Percentiles rank a stretch among this genome's conserved stretches.
These are phyloP conservation scores for Folsomia manolachei DNA, from an alignment of 2,888 invertebrate species.

Conservation along the genomic window DNA sequence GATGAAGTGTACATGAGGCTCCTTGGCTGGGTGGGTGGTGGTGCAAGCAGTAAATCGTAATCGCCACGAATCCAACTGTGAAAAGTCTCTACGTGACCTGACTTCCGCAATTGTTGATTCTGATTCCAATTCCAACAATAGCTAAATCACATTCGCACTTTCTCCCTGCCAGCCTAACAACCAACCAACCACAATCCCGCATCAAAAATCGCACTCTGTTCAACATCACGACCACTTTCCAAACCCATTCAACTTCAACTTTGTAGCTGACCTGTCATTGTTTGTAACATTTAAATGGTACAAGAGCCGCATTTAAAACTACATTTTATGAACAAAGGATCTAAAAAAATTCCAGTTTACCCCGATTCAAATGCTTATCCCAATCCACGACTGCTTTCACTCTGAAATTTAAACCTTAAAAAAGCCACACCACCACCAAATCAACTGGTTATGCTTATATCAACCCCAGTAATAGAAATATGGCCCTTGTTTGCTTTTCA, in stretches of 20 bases:
- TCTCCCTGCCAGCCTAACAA: too few relatives aligned
- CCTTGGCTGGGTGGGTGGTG: not conserved
- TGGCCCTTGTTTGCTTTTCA: not conserved
- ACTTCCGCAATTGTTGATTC: slow-evolving; percentile 3
- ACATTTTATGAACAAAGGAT: too few relatives aligned
- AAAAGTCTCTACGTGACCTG: not conserved
- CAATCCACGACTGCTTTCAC: too few relatives aligned
- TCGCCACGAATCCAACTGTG: slow-evolving; percentile 4
- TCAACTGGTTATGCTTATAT: too few relatives aligned
- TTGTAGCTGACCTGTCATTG: too few relatives aligned
- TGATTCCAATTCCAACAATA: not conserved
- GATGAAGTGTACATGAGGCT: not conserved
- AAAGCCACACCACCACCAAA: not conserved
- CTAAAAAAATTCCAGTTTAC: not conserved
- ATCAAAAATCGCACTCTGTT: not conserved
- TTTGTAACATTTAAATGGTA: too few relatives aligned
- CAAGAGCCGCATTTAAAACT: too few relatives aligned
- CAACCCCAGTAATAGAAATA: not conserved
- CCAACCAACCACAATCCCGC: not conserved
- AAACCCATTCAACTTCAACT: not conserved
- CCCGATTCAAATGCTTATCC: not conserved
- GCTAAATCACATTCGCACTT: slow-evolving; percentile 8
- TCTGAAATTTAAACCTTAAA: too few relatives aligned
- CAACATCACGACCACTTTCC: not conserved
- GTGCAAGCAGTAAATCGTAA: slow-evolving; percentile 3